A percentile compares a stretch with the other conserved stretches of the same genome.
phyloP scores from a whole-genome alignment of 2,888 invertebrate species.

The Stenodema calcarata region DNA sequence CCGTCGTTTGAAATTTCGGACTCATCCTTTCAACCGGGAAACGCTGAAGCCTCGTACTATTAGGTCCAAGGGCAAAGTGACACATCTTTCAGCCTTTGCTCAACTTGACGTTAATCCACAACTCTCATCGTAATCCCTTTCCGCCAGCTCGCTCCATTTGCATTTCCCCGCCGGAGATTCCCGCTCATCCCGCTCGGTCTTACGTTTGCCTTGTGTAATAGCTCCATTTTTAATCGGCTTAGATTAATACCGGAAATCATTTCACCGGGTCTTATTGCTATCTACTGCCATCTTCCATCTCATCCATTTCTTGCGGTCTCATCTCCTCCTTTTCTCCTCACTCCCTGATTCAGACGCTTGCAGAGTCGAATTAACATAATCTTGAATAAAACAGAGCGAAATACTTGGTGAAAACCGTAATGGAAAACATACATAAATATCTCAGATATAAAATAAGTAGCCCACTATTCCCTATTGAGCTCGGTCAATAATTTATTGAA shows the following conservation, averaged over 20 bases:
- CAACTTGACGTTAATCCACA: not conserved
- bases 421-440: too few relatives aligned
- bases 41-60: not conserved
- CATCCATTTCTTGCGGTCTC: not conserved
- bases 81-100: constrained; percentile 19
- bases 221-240: constrained; percentile 26
- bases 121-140: not conserved
- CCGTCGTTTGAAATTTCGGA: not conserved
- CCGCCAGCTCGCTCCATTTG: not conserved
- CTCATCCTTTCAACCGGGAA: not conserved
- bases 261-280: not conserved
- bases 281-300: not conserved
- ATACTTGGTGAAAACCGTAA: too few relatives aligned
- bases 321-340: not conserved
- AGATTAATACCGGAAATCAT: not conserved
- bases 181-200: not conserved
- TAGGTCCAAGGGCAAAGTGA: constrained; percentile 4
- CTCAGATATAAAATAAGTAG: too few relatives aligned
- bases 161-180: not conserved
- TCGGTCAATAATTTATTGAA: too few relatives aligned
- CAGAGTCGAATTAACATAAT: too few relatives aligned
- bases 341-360: not conserved
- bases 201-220: not conserved
- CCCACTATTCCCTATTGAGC: too few relatives aligned
- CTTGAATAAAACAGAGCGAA: too few relatives aligned